Base-by-base conservation (phyloP, 2,113 vertebrate species). In the Taurulus bubalis region DNA sequence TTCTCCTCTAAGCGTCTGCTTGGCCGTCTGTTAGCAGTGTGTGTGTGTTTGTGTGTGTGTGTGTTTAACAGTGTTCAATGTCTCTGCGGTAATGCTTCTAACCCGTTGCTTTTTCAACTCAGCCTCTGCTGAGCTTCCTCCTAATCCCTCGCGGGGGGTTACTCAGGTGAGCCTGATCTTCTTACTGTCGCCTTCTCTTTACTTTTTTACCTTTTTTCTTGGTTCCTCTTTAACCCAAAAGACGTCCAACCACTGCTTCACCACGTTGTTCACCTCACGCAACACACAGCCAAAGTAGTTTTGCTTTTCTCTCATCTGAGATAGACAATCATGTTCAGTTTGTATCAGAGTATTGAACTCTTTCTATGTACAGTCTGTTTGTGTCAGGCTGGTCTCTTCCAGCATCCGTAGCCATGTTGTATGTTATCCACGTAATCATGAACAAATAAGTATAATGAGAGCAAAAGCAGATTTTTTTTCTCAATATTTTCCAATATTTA, bases 41-140 rank as follows among this genome's bases (percentile, higher is more conserved):
- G 15, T 71, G 59, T 15, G 56, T 59, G 55, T 63, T 15, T 75
- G 53, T 68, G 38, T 69, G 20, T 76, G 3, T 78, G 32, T 64
- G 42, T 80, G 1, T 80, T 66, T 91, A 88, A 89, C 78, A 68
- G 24, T 83, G 70, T 89, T 71, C 62, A 38, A 34, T 82, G 72
- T 79, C 32, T 85, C 71, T 89, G 68, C 71, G 67, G 84, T 92
- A 87, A 92, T n/a, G 6, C 79, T 70, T 89, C 78, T 85, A 87
- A 90, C 47, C 49, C 49, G 11, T 62, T 75, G 72, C 86, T 79
- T 79, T 83, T 89, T 80, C 58, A 90, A 92, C 84, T 90, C 87
- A 93, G 93, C 88, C n/a, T 89, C 89, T 85, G 93, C 95, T 94
- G 96, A 96, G 94, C 95, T 93, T 95, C 94, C 95, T 93, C 93